phyloP scores from a whole-genome alignment of 2,888 invertebrate genomes.

The Capitulum mitella region DNA sequence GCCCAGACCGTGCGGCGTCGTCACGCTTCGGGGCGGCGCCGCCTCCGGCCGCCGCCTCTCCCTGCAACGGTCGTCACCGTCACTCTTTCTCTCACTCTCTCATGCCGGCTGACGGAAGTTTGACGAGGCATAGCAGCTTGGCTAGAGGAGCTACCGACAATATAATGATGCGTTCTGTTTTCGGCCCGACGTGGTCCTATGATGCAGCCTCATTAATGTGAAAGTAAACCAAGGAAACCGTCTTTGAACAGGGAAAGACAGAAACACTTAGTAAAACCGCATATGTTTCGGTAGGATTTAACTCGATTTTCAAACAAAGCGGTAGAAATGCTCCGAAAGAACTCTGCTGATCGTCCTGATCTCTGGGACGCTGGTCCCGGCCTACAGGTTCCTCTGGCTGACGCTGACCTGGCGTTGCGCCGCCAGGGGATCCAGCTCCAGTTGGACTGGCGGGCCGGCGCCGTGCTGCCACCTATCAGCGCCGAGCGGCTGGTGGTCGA shows the following conservation, averaged over 20 bases:
- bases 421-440: conserved; percentile 38
- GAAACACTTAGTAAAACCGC: too few species aligned
- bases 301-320: background rate
- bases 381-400: background rate
- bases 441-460: conserved; percentile 39
- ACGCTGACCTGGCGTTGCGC: conserved; percentile 27
- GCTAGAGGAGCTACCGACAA: too few species aligned
- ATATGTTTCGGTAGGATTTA: background rate
- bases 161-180: too few species aligned
- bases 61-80: too few species aligned
- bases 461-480: conserved; percentile 37
- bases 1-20: conserved; percentile 30
- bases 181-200: too few species aligned
- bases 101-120: too few species aligned
- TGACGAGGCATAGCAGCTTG: too few species aligned
- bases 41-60: conserved; percentile 16
- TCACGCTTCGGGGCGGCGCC: conserved; percentile 26
- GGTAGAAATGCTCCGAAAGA: background rate
- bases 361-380: too few species aligned
- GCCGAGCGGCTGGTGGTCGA: conserved; percentile 34
- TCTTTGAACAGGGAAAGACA: too few species aligned
- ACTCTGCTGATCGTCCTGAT: background rate
- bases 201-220: too few species aligned
- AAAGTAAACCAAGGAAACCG: too few species aligned
- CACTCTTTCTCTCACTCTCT: too few species aligned